Evolutionary conservation across 2,888 invertebrate species (phyloP).

Genomic region (Heliconius ethilla): DNA sequence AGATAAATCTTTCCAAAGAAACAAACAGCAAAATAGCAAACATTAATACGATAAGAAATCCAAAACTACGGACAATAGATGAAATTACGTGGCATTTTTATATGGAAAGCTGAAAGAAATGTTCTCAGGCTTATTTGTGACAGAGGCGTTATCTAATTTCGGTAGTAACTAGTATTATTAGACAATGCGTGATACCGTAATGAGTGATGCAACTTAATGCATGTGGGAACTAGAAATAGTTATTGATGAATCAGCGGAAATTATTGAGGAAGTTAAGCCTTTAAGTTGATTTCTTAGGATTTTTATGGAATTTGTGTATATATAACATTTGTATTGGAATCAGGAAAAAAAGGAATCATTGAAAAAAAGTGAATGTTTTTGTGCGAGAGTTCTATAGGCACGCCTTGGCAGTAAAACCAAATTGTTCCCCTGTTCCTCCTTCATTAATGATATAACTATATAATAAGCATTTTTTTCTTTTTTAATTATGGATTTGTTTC

Average conservation of each 20-base stretch:
- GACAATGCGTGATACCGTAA: slow-evolving; percentile 64
- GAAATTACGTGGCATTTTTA: slow-evolving; percentile 55
- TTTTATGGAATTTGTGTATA: not conserved
- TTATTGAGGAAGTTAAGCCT: slow-evolving; percentile 20
- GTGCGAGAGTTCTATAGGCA: no score
- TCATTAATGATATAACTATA: no score
- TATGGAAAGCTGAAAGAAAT: slow-evolving; percentile 68
- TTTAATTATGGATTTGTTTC: no score
- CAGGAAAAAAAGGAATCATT: not conserved
- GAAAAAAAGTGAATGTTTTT: not conserved
- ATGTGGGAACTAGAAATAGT: slow-evolving; percentile 34
- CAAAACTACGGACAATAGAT: slow-evolving; percentile 50
- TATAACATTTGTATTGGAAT: not conserved
- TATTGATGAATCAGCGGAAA: slow-evolving; percentile 34
- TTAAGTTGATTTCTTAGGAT: slow-evolving; percentile 13
- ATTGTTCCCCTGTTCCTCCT: no score
- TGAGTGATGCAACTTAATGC: slow-evolving; percentile 51
- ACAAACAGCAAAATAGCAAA: slow-evolving; percentile 13
- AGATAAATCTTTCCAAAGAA: not conserved
- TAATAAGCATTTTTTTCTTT: no score
- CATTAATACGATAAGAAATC: slow-evolving; percentile 16
- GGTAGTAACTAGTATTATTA: slow-evolving; percentile 45
- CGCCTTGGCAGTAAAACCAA: no score
- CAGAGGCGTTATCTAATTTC: slow-evolving; percentile 72
- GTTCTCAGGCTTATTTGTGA: slow-evolving; percentile 65